Conservation (phyloP, 2,888 invertebrate genomes). For the Catocala sponsa region DNA sequence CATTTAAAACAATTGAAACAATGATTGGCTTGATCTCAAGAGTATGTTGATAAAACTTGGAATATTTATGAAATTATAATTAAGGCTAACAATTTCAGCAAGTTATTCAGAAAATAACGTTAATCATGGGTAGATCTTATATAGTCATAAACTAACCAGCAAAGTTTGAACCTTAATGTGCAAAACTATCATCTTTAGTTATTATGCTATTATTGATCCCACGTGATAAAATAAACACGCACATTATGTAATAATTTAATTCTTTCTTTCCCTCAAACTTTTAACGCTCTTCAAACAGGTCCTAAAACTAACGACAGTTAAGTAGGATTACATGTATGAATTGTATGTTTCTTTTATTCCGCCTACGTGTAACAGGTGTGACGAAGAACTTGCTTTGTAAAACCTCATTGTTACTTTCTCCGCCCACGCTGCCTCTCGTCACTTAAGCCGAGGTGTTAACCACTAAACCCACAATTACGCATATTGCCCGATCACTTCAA, state of each 20-base stretch:
- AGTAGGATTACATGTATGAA: constrained; percentile 45
- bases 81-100: too few relatives aligned
- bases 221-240: neutral
- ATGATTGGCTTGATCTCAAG: too few relatives aligned
- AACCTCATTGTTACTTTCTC: constrained; percentile 50
- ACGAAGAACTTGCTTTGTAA: constrained; percentile 46
- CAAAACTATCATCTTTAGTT: neutral
- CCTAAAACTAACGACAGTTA: constrained; percentile 32
- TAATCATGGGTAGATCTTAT: too few relatives aligned
- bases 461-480: constrained; percentile 86
- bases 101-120: too few relatives aligned
- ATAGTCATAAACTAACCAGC: too few relatives aligned
- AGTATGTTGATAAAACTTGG: too few relatives aligned
- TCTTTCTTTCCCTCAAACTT: neutral
- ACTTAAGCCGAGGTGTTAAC: constrained; percentile 65
- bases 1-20: too few relatives aligned
- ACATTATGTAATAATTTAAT: neutral
- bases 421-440: constrained; percentile 55
- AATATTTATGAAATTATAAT: too few relatives aligned
- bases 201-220: neutral
- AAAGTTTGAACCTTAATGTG: too few relatives aligned
- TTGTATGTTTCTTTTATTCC: constrained; percentile 46
- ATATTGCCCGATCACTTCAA: constrained; percentile 84
- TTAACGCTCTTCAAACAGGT: constrained; percentile 25
- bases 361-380: constrained; percentile 53